Evolutionary conservation across 2,113 vertebrate species (phyloP), one percentile per base, ranked within the genome.

Genomic region (Plecotus auritus): DNA sequence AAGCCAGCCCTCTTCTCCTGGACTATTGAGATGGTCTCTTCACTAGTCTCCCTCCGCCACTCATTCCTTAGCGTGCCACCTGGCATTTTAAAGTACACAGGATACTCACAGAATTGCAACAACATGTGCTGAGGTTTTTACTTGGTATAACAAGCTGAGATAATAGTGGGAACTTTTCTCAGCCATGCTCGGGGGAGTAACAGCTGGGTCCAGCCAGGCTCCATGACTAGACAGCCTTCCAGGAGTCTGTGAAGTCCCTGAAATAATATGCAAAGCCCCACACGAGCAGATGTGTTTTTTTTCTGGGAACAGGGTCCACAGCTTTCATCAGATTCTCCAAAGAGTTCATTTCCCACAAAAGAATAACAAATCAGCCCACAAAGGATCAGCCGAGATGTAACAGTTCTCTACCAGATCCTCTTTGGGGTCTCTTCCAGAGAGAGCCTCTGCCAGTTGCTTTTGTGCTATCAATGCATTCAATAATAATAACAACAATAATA

Each of bases 191-290:
- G 49, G 66, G 61, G 2, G 7, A 91, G 64, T 47, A 32, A 76
- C 95, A 97, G 95, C 96, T 91, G 90, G 91, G 74, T 83, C 74
- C 92, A 89, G 49, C 83, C 80, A 49, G 80, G 18, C 59, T 93
- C 14, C n/a, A 12, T 23, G 76, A 85, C 49, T 17, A 81, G 49
- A 47, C 56, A 70, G 87, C n/a, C 76, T 86, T 93, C 90, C 56
- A 70, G 93, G n/a, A 78, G 78, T 66, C 90, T 94, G 69, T 73
- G 92, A 86, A 66, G 84, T 84, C 87, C 49, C 54, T 69, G 32
- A 73, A 77, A 94, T 93, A 74, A 93, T 61, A 88, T 9, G 40
- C 77, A 90, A 81, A 96, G 47, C 40, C 40, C 76, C 64, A 6
- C 37, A 51, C 2, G 77, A 96, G 85, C 95, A 93, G 91, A 83